Percentiles rank a stretch among this genome's conserved stretches.
Evolutionary conservation across 2,113 vertebrate species (phyloP).

Genomic region (Coregonus clupeaformis): DNA sequence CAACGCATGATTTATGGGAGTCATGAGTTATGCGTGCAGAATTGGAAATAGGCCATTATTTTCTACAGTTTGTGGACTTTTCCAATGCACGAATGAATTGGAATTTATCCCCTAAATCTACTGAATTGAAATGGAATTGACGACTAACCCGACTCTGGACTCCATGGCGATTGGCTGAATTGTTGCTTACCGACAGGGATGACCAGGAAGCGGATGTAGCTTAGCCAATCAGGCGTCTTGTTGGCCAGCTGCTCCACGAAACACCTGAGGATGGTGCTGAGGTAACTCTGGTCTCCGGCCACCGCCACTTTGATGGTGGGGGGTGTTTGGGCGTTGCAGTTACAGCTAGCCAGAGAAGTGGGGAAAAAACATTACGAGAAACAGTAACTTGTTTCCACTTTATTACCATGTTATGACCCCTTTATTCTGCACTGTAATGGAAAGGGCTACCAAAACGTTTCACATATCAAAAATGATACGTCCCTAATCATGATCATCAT

Average conservation of each 20-base stretch:
- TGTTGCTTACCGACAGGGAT: constrained; percentile 64
- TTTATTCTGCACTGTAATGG: too few relatives aligned
- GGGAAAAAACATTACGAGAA: too few relatives aligned
- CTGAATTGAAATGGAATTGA: background rate
- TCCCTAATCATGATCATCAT: too few relatives aligned
- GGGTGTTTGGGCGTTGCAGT: constrained; percentile 70
- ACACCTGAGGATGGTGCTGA: constrained; percentile 67
- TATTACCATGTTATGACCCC: too few relatives aligned
- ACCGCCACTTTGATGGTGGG: constrained; percentile 69
- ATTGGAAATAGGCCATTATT: too few relatives aligned
- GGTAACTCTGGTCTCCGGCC: constrained; percentile 70
- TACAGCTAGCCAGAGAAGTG: constrained; percentile 51
- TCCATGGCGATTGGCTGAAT: background rate
- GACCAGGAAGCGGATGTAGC: constrained; percentile 70
- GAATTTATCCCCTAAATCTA: background rate
- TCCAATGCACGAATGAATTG: background rate
- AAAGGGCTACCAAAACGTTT: too few relatives aligned
- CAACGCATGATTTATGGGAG: too few relatives aligned
- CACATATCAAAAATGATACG: too few relatives aligned
- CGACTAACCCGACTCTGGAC: too few relatives aligned
- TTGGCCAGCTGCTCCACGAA: constrained; percentile 74
- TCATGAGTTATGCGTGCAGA: too few relatives aligned
- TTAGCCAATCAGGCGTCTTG: constrained; percentile 74
- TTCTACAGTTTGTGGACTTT: too few relatives aligned
- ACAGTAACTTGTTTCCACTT: too few relatives aligned